phyloP scores from a whole-genome alignment of 2,797 vertebrate species.

The Brachyrhaphis roseni region DNA sequence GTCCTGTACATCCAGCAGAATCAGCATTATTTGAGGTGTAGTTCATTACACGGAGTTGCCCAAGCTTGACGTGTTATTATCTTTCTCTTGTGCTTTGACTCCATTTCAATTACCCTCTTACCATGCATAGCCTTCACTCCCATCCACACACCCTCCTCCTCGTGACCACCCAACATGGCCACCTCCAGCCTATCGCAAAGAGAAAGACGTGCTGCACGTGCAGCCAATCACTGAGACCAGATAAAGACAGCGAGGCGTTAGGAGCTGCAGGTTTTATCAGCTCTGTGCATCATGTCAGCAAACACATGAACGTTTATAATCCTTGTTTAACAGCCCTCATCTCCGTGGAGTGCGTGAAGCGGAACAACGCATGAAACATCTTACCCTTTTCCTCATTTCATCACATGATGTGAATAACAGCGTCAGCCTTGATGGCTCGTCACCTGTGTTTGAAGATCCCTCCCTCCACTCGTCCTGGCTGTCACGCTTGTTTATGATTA shows the following conservation, averaged over 20 bases:
- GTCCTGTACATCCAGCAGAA: conserved; percentile 75
- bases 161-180: conserved; percentile 54
- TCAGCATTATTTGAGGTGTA: conserved; percentile 82
- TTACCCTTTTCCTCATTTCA: background rate
- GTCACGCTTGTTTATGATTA: conserved; percentile 16
- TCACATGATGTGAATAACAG: background rate
- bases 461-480: background rate
- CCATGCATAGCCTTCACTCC: conserved; percentile 73
- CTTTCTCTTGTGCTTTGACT: conserved; percentile 83
- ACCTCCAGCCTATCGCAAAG: conserved; percentile 62
- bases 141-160: conserved; percentile 16
- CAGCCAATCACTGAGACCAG: conserved; percentile 65
- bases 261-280: conserved; percentile 43
- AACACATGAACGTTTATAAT: conserved; percentile 65
- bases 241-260: conserved; percentile 69
- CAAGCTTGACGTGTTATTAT: conserved; percentile 85
- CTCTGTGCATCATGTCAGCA: conserved; percentile 59
- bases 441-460: background rate
- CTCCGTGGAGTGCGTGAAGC: conserved; percentile 15
- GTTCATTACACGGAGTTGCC: conserved; percentile 82
- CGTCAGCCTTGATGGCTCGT: background rate
- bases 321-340: conserved; percentile 54
- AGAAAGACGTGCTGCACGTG: conserved; percentile 53
- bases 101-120: conserved; percentile 87
- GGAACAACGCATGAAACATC: conserved; percentile 19